Conservation (phyloP, 1,140 invertebrate species). For the Anoplolepis gracilipes region DNA sequence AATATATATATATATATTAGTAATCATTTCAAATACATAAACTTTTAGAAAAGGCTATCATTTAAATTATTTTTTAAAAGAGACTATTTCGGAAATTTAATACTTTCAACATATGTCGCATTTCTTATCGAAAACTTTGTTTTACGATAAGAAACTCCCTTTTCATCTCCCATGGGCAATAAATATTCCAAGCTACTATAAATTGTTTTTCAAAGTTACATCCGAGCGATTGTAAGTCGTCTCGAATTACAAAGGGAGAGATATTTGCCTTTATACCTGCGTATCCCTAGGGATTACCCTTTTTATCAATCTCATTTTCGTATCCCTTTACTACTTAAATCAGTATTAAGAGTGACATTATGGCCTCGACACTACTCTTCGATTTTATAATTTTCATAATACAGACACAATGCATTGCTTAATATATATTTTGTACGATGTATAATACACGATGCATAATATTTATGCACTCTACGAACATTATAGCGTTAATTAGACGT, state of each 20-base stretch:
- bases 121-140: conserved; percentile 40
- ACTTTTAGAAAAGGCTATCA: not conserved
- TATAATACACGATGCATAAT: not conserved
- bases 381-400: conserved; percentile 28
- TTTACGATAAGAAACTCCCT: too few species aligned
- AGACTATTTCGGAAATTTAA: not conserved
- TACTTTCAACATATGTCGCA: conserved; percentile 25
- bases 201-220: conserved; percentile 41
- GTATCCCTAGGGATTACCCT: conserved; percentile 1
- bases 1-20: too few species aligned
- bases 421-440: not conserved
- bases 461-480: not conserved
- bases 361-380: not conserved
- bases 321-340: conserved; percentile 47
- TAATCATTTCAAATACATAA: not conserved
- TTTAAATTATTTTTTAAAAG: not conserved
- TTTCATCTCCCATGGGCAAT: conserved; percentile 32
- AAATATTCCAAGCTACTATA: conserved; percentile 40
- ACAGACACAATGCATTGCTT: conserved; percentile 5
- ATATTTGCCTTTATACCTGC: conserved; percentile 58
- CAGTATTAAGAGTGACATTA: conserved; percentile 43
- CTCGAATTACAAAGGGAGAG: conserved; percentile 7
- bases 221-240: conserved; percentile 45
- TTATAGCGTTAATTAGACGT: too few species aligned
- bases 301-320: conserved; percentile 7